Evolutionary conservation across 2,797 vertebrate species (phyloP).

Genomic region (Coracias cyanogaster): DNA sequence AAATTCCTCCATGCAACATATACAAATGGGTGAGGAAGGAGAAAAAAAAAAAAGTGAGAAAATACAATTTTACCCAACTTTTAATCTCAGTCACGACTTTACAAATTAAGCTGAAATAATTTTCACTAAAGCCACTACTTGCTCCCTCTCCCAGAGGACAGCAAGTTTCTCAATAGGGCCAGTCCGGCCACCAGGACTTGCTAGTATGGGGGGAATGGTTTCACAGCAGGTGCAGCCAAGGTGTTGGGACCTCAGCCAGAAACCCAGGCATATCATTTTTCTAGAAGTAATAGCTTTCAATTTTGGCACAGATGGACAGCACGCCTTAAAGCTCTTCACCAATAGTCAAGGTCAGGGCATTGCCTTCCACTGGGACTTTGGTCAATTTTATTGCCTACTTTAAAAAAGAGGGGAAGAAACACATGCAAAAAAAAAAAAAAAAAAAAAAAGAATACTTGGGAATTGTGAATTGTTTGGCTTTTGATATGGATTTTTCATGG

Average conservation of each 20-base stretch:
- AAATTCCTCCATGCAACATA: neutral
- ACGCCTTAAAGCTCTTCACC: neutral
- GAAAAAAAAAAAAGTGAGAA: neutral
- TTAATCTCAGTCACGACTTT: neutral
- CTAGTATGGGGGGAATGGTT: fast-evolving
- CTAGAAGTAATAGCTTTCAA: neutral
- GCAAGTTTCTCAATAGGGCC: neutral
- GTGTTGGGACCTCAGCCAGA: neutral
- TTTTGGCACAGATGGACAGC: neutral
- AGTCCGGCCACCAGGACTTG: neutral
- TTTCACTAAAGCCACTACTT: neutral
- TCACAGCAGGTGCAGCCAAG: neutral
- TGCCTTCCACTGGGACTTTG: neutral
- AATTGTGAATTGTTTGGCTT: neutral
- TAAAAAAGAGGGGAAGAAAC: neutral
- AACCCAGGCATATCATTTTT: neutral
- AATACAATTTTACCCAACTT: neutral
- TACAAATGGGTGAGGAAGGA: neutral
- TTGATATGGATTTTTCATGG: neutral
- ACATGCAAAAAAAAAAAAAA: neutral
- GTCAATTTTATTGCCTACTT: neutral
- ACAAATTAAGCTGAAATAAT: neutral
- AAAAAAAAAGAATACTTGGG: neutral
- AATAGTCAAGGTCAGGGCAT: neutral
- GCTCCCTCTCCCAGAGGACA: neutral